phyloP scores from a whole-genome alignment of 2,888 invertebrate species.

The Notodonta dromedarius region DNA sequence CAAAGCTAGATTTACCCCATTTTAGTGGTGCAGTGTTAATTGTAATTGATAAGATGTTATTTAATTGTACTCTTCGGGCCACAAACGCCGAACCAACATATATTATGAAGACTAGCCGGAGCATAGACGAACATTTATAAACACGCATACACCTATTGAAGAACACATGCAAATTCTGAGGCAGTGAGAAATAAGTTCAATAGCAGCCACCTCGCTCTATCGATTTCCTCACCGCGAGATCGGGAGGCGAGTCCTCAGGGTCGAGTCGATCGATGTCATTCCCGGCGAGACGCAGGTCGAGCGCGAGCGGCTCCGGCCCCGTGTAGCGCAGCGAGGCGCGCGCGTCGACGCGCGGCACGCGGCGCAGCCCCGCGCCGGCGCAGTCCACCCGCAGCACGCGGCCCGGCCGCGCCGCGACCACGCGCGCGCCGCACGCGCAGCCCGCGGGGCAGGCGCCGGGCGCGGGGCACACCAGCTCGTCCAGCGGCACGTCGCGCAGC shows the following conservation, averaged over 20 bases:
- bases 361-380: background rate
- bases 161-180: no score
- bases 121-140: no score
- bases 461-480: background rate
- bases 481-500: background rate
- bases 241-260: background rate
- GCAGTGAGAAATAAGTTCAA: no score
- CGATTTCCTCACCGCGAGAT: background rate
- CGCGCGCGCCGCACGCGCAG: background rate
- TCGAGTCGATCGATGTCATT: background rate
- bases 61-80: no score
- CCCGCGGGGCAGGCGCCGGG: background rate
- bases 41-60: no score
- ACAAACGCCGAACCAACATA: no score
- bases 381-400: constrained; percentile 1
- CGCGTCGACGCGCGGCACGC: background rate
- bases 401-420: background rate
- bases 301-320: background rate
- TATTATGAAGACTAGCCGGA: no score
- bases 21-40: background rate
- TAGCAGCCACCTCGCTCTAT: background rate
- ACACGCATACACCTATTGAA: no score
- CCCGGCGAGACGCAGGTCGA: background rate
- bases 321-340: background rate
- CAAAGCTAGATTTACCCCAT: background rate